Evolutionary conservation across 92 coral and sea anemone genomes (phyloP).

Genomic region (Umimayanthus kanabou): DNA sequence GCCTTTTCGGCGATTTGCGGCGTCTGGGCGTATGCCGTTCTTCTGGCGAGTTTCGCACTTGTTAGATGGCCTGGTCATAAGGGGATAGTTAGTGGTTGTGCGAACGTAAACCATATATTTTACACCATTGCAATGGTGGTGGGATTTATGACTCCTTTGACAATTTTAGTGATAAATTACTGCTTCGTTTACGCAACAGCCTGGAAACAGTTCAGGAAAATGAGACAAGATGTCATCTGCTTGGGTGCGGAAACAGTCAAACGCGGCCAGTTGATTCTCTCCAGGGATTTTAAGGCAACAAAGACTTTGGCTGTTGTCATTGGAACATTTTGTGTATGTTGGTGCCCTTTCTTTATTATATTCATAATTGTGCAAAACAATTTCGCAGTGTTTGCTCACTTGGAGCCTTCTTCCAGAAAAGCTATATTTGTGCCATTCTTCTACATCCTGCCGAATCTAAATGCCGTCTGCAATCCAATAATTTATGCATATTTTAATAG

Average conservation of each 20-base stretch:
- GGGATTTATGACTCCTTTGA: slow-evolving; percentile 79
- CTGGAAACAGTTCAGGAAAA: slow-evolving; percentile 84
- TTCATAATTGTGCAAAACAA: slow-evolving; percentile 49
- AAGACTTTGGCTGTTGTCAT: slow-evolving; percentile 55
- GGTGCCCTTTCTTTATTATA: slow-evolving; percentile 60
- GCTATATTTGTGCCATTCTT: slow-evolving; percentile 29
- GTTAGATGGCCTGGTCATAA: slow-evolving; percentile 54
- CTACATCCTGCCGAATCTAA: slow-evolving; percentile 26
- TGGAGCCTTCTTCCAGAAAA: slow-evolving; percentile 13
- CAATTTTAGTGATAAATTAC: slow-evolving; percentile 73
- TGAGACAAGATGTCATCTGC: slow-evolving; percentile 56
- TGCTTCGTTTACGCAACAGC: slow-evolving; percentile 81
- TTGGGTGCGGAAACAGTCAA: background rate
- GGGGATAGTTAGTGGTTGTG: slow-evolving; percentile 55
- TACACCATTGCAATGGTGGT: slow-evolving; percentile 92
- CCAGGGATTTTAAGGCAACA: slow-evolving; percentile 58
- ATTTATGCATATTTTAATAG: slow-evolving; percentile 37
- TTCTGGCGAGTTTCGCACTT: slow-evolving; percentile 70
- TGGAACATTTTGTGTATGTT: slow-evolving; percentile 53
- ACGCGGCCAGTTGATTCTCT: slow-evolving; percentile 41
- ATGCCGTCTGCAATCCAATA: slow-evolving; percentile 35
- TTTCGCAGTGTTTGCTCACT: slow-evolving; percentile 2
- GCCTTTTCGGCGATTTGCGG: slow-evolving; percentile 71
- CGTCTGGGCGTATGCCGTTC: slow-evolving; percentile 82
- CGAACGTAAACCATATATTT: slow-evolving; percentile 68